A percentile compares a stretch with the other conserved stretches of the same genome.
Conservation (phyloP, 2,797 vertebrate species). For the Phataginus tricuspis region DNA sequence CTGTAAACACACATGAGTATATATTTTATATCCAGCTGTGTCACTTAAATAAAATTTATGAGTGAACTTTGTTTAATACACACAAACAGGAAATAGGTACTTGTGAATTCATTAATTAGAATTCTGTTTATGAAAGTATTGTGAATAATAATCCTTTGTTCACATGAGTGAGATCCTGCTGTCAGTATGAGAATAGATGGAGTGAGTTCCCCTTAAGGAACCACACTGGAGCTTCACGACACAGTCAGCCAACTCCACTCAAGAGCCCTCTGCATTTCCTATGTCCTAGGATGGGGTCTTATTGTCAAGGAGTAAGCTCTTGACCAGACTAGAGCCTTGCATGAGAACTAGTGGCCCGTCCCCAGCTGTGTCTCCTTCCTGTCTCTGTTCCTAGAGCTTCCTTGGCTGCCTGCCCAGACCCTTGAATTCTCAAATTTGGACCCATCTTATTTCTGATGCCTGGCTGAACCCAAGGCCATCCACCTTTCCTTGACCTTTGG, state of each 20-base stretch:
- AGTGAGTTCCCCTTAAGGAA: not conserved
- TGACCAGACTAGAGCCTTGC: not conserved
- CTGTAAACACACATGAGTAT: constrained; percentile 24
- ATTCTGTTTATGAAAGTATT: constrained; percentile 49
- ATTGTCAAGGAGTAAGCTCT: not conserved
- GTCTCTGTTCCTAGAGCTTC: not conserved
- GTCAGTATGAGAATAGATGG: not conserved
- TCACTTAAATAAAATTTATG: constrained; percentile 59
- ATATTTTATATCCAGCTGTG: constrained; percentile 43
- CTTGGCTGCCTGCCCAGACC: constrained; percentile 35
- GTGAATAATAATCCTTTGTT: constrained; percentile 46
- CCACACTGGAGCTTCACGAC: not conserved
- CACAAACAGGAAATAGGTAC: constrained; percentile 62
- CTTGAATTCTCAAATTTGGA: constrained; percentile 10
- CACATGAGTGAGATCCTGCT: not conserved
- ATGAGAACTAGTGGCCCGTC: not conserved
- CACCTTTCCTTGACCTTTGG: constrained; percentile 61
- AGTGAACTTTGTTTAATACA: constrained; percentile 48
- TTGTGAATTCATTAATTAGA: constrained; percentile 56
- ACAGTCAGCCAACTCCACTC: not conserved
- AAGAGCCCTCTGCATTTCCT: not conserved
- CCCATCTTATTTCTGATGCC: constrained; percentile 33
- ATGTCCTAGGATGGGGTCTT: not conserved
- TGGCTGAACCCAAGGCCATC: not conserved
- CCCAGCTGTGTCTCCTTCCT: not conserved